Conservation (phyloP, 2,113 vertebrate species). For the Camelus bactrianus region DNA sequence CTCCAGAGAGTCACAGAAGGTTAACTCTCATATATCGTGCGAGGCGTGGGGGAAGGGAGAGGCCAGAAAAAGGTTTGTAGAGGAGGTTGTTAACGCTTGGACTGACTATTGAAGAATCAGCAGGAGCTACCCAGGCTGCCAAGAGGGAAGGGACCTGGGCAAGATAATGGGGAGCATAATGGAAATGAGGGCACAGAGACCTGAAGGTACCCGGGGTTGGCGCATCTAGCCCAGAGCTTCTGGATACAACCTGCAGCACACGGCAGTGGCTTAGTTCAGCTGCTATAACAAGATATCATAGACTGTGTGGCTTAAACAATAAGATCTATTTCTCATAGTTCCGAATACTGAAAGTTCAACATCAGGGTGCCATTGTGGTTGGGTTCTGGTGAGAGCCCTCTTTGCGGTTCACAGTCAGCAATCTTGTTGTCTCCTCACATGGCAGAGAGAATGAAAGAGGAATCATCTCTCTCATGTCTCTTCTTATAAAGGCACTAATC, state of each 20-base stretch:
- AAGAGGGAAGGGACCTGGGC: background rate
- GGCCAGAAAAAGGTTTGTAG: background rate
- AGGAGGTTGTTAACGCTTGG: background rate
- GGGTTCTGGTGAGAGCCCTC: background rate
- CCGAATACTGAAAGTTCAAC: background rate
- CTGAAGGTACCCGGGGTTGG: background rate
- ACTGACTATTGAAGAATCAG: background rate
- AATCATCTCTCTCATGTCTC: background rate
- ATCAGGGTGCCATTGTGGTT: background rate
- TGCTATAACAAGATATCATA: background rate
- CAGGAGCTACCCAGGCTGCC: background rate
- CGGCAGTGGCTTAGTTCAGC: background rate
- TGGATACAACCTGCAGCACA: background rate
- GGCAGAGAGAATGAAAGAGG: background rate
- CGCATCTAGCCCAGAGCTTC: background rate
- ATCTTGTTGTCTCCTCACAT: background rate
- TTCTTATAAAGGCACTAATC: background rate
- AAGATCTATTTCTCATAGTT: background rate
- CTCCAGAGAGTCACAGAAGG: background rate
- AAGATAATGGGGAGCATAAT: background rate
- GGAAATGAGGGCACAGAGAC: background rate
- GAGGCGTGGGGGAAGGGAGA: background rate
- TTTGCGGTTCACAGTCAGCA: background rate
- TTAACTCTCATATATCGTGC: background rate
- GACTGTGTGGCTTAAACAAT: background rate